Evolutionary conservation across 2,113 vertebrate species (phyloP).

Genomic region (Pitta sordida): DNA sequence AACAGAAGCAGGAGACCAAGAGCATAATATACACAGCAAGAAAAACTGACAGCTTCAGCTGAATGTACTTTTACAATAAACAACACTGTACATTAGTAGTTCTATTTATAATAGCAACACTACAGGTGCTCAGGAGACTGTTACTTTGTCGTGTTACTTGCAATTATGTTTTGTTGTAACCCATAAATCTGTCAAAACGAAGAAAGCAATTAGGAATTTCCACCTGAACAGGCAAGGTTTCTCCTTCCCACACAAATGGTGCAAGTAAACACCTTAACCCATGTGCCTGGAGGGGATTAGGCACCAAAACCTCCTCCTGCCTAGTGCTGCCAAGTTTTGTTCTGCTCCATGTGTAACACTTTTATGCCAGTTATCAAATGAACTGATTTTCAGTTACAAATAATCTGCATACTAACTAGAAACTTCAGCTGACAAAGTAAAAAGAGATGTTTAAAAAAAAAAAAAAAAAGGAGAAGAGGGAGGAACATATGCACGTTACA

Average conservation of each 20-base stretch:
- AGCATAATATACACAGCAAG: rapidly evolving
- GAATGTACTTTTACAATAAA: background rate
- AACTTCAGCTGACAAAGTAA: background rate
- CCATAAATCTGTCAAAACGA: slow-evolving; percentile 40
- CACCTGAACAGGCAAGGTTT: slow-evolving; percentile 1
- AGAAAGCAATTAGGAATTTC: slow-evolving; percentile 51
- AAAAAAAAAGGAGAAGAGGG: background rate
- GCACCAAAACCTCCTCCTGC: background rate
- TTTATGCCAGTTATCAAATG: slow-evolving; percentile 31
- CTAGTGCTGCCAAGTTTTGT: slow-evolving; percentile 15
- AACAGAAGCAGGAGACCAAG: background rate
- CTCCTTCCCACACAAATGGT: slow-evolving; percentile 35
- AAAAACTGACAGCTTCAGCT: background rate
- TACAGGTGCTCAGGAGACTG: slow-evolving; percentile 4
- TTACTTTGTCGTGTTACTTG: slow-evolving; percentile 15
- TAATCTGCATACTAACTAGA: background rate
- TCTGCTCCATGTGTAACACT: background rate
- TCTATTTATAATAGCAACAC: background rate
- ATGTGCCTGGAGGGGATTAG: background rate
- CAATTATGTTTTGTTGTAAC: slow-evolving; percentile 20
- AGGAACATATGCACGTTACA: background rate
- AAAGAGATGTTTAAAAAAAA: background rate
- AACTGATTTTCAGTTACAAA: slow-evolving; percentile 7
- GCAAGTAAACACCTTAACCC: slow-evolving; percentile 9
- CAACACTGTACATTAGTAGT: background rate